Percentiles rank a stretch among this genome's conserved stretches.
These are phyloP conservation scores for Microcebus griseorufus DNA, from an alignment of 2,113 vertebrate genomes.

Conservation along the genomic window DNA sequence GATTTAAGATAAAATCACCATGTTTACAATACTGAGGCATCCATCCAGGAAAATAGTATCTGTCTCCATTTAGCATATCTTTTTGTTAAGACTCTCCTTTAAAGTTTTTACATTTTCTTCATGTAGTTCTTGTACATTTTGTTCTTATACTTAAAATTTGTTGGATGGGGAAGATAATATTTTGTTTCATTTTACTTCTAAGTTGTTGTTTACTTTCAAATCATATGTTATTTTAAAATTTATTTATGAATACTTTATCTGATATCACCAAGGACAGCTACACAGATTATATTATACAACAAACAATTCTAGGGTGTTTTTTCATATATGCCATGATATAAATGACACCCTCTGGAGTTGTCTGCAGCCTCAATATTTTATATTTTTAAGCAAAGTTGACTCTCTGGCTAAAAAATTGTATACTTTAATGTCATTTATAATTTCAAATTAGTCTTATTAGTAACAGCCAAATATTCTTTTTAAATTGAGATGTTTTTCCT, in stretches of 20 bases:
- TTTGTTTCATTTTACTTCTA: slow-evolving; percentile 7
- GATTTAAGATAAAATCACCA: neutral
- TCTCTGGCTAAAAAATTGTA: neutral
- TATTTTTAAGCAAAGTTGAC: neutral
- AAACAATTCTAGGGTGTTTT: neutral
- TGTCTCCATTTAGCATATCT: neutral
- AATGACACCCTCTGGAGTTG: neutral
- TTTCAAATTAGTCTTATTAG: slow-evolving; percentile 2
- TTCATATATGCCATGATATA: neutral
- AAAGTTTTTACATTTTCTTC: neutral
- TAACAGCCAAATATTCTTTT: neutral
- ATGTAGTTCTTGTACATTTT: neutral
- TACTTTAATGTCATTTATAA: neutral
- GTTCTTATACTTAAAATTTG: neutral
- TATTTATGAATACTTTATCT: neutral
- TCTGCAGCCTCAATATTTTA: neutral
- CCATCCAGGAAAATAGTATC: neutral
- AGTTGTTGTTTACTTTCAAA: neutral
- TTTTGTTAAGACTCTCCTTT: neutral
- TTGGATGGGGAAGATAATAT: neutral
- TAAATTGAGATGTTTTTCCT: neutral
- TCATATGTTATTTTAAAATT: neutral
- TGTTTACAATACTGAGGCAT: neutral
- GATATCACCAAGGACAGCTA: neutral
- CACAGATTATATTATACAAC: neutral